phyloP scores from a whole-genome alignment of 2,888 invertebrate genomes.

The Hirtodrosophila histrioides region DNA sequence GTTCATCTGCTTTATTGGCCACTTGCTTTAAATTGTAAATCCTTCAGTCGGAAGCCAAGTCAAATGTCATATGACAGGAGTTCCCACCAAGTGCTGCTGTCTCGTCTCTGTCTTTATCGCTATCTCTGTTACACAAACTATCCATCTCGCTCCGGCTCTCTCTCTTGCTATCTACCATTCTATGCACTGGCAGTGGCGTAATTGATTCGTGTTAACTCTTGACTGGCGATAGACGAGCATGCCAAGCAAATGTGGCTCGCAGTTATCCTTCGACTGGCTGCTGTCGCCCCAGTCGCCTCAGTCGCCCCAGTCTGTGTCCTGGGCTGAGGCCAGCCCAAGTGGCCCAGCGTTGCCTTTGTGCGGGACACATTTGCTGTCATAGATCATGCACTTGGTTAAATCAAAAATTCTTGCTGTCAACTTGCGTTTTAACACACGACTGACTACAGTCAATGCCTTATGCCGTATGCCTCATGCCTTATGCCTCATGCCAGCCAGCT shows the following conservation, averaged over 20 bases:
- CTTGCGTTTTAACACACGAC: conserved; percentile 68
- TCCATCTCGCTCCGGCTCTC: conserved; percentile 9
- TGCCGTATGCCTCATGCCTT: conserved; percentile 26
- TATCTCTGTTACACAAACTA: conserved; percentile 4
- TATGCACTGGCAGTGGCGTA: conserved; percentile 57
- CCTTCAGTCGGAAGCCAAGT: conserved; percentile 72
- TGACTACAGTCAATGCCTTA: conserved; percentile 59
- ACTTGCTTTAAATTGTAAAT: conserved; percentile 78
- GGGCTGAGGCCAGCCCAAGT: conserved; percentile 1
- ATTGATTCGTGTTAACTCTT: conserved; percentile 78
- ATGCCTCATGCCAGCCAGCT: neutral
- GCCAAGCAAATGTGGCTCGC: conserved; percentile 71
- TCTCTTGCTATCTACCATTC: conserved; percentile 21
- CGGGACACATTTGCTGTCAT: conserved; percentile 74
- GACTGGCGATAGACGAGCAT: conserved; percentile 76
- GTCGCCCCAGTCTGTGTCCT: conserved; percentile 14
- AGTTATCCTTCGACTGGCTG: conserved; percentile 51
- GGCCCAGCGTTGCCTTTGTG: conserved; percentile 51
- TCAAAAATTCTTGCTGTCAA: conserved; percentile 74
- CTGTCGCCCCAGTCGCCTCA: neutral
- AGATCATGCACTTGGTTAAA: conserved; percentile 78
- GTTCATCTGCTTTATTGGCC: conserved; percentile 77
- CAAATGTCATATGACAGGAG: conserved; percentile 74
- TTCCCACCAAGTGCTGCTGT: conserved; percentile 34
- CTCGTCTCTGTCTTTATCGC: conserved; percentile 13